Conservation (phyloP, 2,888 invertebrate genomes). For the Mimachlamys varia region DNA sequence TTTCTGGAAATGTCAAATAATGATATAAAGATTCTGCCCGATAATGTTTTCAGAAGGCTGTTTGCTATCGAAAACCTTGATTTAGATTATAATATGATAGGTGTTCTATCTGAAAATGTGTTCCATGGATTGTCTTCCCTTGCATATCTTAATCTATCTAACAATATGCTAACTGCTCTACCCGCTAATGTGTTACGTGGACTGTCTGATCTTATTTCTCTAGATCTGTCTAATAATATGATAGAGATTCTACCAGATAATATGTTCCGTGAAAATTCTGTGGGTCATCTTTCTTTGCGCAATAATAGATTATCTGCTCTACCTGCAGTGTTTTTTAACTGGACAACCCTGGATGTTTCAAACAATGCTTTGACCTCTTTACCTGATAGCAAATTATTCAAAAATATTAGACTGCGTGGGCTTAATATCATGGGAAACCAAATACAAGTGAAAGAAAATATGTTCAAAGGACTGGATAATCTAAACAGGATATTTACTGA, state of each 20-base stretch:
- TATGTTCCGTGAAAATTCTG: background rate
- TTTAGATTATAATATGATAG: background rate
- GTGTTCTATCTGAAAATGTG: background rate
- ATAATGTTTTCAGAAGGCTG: background rate
- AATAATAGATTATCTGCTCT: background rate
- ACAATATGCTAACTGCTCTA: background rate
- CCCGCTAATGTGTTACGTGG: background rate
- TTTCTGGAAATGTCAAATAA: background rate
- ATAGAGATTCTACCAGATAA: background rate
- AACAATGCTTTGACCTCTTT: background rate
- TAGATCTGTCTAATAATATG: background rate
- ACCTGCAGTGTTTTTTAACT: background rate
- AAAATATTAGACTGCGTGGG: background rate
- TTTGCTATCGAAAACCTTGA: background rate
- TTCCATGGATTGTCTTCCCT: background rate
- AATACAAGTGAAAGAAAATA: background rate
- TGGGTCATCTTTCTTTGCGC: background rate
- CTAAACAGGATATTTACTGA: background rate
- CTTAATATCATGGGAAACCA: background rate
- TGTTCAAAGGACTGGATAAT: background rate
- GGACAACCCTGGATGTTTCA: background rate
- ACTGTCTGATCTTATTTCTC: background rate
- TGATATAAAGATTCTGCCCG: background rate
- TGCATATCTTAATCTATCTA: background rate
- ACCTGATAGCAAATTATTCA: background rate